Evolutionary conservation across 2,113 vertebrate species (phyloP), one percentile per base, ranked within the genome.

Genomic region (Oenanthe melanoleuca): DNA sequence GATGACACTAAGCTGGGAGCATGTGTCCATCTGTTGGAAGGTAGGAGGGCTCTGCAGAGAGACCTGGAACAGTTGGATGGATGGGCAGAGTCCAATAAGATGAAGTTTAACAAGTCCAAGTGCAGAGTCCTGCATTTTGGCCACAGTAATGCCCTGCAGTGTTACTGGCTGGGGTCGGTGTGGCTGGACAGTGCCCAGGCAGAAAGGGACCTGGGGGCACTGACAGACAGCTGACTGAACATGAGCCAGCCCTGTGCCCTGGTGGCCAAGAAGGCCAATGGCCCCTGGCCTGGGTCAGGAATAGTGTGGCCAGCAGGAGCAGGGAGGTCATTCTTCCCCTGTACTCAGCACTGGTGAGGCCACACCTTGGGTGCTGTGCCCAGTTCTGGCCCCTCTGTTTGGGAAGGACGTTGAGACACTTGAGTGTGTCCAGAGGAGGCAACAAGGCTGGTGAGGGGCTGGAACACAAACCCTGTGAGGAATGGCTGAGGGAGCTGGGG

Each of bases 281-380:
- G 31, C 55, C 15, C 34, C 45, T 50, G 55, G 44, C 19, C 40
- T 59, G 29, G 3, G 3, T 42, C 55, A n/a, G 65, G 44, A 50
- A 7, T 2, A 24, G 40, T 15, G 31, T 42, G 66, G 24, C 34
- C 80, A 69, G 44, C 44, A 69, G 53, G 44, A 69, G 2, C 7
- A 69, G 53, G 12, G 34, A 9, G 47, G 34, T 14, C 5, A 17
- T n/a, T 8, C 24, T 40, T 6, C 18, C 21, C 28, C 34, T 59
- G 28, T n/a, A 6, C 19, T 59, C 0, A 0, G n/a, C 44, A 28
- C 29, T 12, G 34, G 29, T 69, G 29, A 40, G 29, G 44, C 23
- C 0, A 0, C 23, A n/a, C 6, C 55, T 33, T 11, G 18, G 28
- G 29, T n/a, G 2, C 42, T 59, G 23, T 40, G 29, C 23, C 7